Evolutionary conservation across 2,888 invertebrate genomes (phyloP).

Genomic region (Noctua janthe): DNA sequence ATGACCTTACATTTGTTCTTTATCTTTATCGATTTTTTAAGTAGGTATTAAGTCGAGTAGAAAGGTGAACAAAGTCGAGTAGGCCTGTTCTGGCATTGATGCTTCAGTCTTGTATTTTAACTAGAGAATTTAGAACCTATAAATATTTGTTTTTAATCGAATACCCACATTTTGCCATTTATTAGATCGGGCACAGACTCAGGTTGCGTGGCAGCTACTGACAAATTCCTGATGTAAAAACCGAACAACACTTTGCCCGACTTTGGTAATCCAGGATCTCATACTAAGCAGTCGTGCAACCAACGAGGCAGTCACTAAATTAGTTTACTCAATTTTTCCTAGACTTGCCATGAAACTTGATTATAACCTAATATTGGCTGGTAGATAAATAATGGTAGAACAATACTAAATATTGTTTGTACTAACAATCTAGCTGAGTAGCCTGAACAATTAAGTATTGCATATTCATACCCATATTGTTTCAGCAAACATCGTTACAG

Average conservation of each 20-base stretch:
- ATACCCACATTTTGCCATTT: not conserved
- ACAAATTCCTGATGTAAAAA: not conserved
- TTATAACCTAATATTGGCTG: constrained; percentile 32
- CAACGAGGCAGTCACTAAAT: not conserved
- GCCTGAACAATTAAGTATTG: constrained; percentile 15
- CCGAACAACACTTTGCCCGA: not conserved
- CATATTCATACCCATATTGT: constrained; percentile 28
- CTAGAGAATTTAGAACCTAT: not conserved
- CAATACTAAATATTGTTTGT: constrained; percentile 20
- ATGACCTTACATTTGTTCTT: no score
- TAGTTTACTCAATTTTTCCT: not conserved
- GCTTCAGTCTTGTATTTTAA: not conserved
- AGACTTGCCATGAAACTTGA: not conserved
- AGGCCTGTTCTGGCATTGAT: not conserved
- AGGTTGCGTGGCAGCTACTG: not conserved
- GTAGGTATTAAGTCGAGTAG: no score
- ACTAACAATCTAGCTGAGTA: constrained; percentile 2
- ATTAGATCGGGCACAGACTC: no score
- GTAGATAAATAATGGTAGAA: no score
- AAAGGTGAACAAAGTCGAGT: no score
- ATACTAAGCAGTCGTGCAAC: not conserved
- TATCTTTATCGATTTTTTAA: no score
- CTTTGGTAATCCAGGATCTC: not conserved
- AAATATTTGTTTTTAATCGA: not conserved
- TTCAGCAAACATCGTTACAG: constrained; percentile 9